Evolutionary conservation across 2,113 vertebrate genomes (phyloP).

Genomic region (Amazona vittata): DNA sequence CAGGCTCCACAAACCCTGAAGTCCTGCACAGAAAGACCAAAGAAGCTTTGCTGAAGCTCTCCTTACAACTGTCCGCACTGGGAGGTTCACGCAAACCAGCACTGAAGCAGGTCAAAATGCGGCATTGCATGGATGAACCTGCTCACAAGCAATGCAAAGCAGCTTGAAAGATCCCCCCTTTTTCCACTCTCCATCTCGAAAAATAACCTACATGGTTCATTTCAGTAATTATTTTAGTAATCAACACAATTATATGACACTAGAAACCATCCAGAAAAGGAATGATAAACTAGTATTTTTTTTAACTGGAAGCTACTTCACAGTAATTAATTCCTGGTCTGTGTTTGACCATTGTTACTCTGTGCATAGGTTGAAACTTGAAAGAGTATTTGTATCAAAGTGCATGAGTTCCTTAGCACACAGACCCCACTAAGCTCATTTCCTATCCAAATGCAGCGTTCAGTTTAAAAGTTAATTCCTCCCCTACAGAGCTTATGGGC

Average conservation of each 20-base stretch:
- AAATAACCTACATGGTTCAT: background rate
- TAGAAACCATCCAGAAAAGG: background rate
- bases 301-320: background rate
- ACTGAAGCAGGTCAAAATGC: background rate
- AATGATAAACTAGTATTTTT: background rate
- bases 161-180: background rate
- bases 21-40: background rate
- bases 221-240: background rate
- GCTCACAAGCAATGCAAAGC: background rate
- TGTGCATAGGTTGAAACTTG: background rate
- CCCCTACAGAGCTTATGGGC: conserved; percentile 26
- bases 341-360: background rate
- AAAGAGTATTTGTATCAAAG: background rate
- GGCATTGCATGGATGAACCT: background rate
- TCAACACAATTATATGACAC: background rate
- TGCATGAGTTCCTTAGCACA: background rate
- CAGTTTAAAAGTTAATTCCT: conserved; percentile 39
- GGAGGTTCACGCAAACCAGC: background rate
- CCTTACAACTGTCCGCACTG: background rate
- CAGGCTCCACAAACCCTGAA: background rate
- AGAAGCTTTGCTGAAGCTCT: background rate
- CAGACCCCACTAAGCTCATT: conserved; percentile 44
- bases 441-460: conserved; percentile 32
- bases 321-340: background rate
- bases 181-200: background rate